Base-by-base conservation (phyloP, 2,113 vertebrate genomes). In the Microcebus murinus region DNA sequence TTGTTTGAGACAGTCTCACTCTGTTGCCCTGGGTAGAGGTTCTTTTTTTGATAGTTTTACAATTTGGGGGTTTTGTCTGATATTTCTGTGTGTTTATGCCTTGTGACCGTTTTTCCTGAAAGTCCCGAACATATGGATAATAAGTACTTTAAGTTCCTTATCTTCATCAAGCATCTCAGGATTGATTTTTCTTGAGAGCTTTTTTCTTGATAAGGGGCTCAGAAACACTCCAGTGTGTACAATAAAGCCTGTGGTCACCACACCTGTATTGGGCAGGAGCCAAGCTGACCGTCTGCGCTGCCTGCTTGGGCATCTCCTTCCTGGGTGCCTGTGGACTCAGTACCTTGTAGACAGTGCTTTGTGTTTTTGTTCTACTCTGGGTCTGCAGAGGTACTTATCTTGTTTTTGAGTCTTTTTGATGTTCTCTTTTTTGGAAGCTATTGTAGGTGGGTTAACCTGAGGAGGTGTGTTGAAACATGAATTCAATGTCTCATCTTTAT, bases 81-180 rank as follows among this genome's bases (percentile, higher is more conserved):
- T 55, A 57, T 71, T 91, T 88, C 27, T 36, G 36, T 36, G 3
- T 71, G 2, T 94, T 87, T 0, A 1, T 70, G 21, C 12, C 17
- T 82, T 82, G 48, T 88, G 67, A 48, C 36, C 20, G 2, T 95
- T 36, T 52, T 79, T 94, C 71, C 82, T 87, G 20, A 77, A 65
- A 18, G 42, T 57, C 61, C 61, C 48, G 9, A 34, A 39, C 4
- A 4, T 55, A 23, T 57, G 48, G 27, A 3, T 71, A 59, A 3
- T 48, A 63, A 48, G 52, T 57, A n/a, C 76, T 71, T 83, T 57
- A 87, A 85, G 80, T 48, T 77, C n/a, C n/a, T 93, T 68, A 5
- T 86, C 63, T 57, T 6, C 65, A 42, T 70, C 15, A 29, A 31
- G 48, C 31, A 13, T 55, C 4, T 81, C 52, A 34, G 67, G 34